Evolutionary conservation across 2,797 vertebrate genomes (phyloP), one percentile per base, ranked within the genome.

Genomic region (Orestias chungarensis): DNA sequence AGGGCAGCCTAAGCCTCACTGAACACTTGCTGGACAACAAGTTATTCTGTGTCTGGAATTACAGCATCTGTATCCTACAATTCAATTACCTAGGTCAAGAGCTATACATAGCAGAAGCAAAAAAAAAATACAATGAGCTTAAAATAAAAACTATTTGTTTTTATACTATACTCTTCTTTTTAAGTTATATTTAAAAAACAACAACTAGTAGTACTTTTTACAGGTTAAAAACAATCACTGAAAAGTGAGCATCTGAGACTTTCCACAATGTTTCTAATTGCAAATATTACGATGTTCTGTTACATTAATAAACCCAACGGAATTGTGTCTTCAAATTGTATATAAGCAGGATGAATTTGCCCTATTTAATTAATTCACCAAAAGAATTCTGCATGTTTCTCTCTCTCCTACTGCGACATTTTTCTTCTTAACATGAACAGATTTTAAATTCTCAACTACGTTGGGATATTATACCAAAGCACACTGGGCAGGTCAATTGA

Each of bases 21-120:
- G 86, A 91, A 89, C 86, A 87, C 73, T 73, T 23, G 25, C 66
- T 68, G 81, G 70, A 80, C 61, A 65, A 42, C 80, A 76, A 80
- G 65, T 73, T 86, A 72, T 79, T 82, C 75, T 75, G 38, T 33
- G 46, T 61, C 70, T 67, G 43, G 44, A 79, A 83, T 75, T 27
- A 18, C 2, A 52, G 81, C 47, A 66, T 46, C 9, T 9, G 40
- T 11, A 15, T 62, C 61, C 8, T 55, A n/a, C 62, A 69, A 59
- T 49, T 42, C n/a, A 43, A 25, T 55, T 50, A 59, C 27, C 27
- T 2, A 25, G 23, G 64, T 74, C 33, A 23, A 46, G 70, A 65
- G 31, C 3, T 50, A n/a, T 52, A 29, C 52, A 52, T 62, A 65
- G 57, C 29, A 59, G 10, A 70, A 35, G 10, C 29, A 25, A 35